These are phyloP conservation scores for Valencia hispanica DNA, from an alignment of 2,797 vertebrate species.

Conservation along the genomic window DNA sequence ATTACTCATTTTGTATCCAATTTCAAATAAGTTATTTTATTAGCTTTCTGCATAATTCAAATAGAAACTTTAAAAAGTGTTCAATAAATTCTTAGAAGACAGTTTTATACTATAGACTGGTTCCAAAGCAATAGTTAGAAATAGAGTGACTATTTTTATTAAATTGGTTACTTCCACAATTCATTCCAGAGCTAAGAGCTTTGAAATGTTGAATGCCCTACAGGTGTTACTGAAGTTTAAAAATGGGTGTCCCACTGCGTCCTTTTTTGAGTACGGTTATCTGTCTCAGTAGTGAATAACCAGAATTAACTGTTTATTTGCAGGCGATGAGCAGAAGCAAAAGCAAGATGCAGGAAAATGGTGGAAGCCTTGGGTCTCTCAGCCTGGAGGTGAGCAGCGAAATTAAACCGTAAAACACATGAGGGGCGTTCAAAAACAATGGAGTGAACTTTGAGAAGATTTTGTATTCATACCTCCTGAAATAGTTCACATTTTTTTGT, in stretches of 20 bases:
- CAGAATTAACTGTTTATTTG: slow-evolving; percentile 32
- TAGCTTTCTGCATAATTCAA: neutral
- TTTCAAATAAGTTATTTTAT: neutral
- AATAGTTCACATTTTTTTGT: neutral
- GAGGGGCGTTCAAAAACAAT: neutral
- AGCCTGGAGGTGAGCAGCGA: slow-evolving; percentile 66
- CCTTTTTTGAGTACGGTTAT: neutral
- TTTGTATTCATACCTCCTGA: neutral
- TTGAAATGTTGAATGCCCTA: neutral
- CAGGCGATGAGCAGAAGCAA: slow-evolving; percentile 64
- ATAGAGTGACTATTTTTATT: neutral
- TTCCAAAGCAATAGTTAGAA: neutral
- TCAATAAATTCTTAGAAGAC: neutral
- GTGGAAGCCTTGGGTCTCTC: slow-evolving; percentile 80
- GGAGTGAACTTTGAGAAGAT: too few relatives aligned
- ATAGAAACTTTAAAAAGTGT: neutral
- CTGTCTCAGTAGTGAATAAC: neutral
- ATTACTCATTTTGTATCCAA: neutral
- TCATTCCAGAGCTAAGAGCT: neutral
- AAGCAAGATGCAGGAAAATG: slow-evolving; percentile 66
- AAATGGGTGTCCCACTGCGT: neutral
- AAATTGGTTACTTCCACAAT: neutral
- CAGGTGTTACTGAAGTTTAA: neutral
- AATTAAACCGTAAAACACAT: neutral
- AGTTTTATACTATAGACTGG: too few relatives aligned